Conservation (phyloP, 2,888 invertebrate species). For the Eupsilia transversa region DNA sequence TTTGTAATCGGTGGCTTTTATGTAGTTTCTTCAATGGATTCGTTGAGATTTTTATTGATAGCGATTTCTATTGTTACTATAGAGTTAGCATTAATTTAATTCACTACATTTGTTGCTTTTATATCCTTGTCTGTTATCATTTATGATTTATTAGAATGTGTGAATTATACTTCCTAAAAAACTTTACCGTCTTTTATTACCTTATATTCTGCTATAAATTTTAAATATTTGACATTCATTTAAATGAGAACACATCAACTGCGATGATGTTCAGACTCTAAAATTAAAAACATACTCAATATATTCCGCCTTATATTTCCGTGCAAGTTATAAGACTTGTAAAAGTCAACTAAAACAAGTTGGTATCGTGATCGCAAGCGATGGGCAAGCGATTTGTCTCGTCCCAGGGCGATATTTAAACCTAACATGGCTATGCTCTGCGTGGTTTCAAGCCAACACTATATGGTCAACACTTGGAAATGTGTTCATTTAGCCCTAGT, state of each 20-base stretch:
- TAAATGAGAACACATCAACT: not conserved
- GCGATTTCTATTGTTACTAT: slow-evolving; percentile 25
- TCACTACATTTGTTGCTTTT: not conserved
- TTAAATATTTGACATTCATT: not conserved
- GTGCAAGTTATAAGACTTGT: slow-evolving; percentile 38
- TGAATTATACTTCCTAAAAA: slow-evolving; percentile 1
- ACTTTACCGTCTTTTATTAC: not conserved
- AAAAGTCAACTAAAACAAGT: slow-evolving; percentile 58
- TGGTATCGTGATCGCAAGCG: slow-evolving; percentile 57
- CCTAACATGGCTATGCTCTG: slow-evolving; percentile 57
- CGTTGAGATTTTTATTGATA: slow-evolving; percentile 35
- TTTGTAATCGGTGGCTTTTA: slow-evolving; percentile 34
- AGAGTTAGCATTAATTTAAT: slow-evolving; percentile 18
- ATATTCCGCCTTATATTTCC: slow-evolving; percentile 27
- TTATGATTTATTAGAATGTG: not conserved
- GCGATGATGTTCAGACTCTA: too few relatives aligned
- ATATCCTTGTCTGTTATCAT: not conserved
- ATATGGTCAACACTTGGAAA: slow-evolving; percentile 47
- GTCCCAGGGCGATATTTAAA: slow-evolving; percentile 52
- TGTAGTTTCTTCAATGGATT: slow-evolving; percentile 32
- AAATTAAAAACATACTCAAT: not conserved
- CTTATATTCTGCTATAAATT: not conserved
- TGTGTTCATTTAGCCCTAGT: slow-evolving; percentile 42
- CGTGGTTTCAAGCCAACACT: slow-evolving; percentile 40
- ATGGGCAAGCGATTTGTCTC: slow-evolving; percentile 65